phyloP scores from a whole-genome alignment of 2,888 invertebrate species.

The Dioctria rufipes region DNA sequence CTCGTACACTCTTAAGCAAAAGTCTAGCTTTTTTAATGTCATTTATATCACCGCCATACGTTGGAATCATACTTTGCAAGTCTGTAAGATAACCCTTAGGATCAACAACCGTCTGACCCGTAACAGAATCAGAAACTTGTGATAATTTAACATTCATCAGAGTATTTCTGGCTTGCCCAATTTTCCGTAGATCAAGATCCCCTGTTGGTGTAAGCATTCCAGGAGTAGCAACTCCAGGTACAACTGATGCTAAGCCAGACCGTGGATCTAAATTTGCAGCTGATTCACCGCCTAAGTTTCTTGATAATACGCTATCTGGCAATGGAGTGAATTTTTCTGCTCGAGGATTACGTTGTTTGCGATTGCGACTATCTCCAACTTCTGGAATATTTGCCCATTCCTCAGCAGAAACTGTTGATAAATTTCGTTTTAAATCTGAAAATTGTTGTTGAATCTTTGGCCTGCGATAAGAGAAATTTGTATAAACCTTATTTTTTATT shows the following conservation, averaged over 20 bases:
- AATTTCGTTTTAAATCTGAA: slow-evolving; percentile 93
- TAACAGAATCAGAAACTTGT: slow-evolving; percentile 98
- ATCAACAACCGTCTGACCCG: slow-evolving; percentile 99
- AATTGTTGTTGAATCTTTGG: slow-evolving; percentile 99
- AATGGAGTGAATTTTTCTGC: slow-evolving; percentile 97
- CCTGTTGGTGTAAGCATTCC: slow-evolving; percentile 90
- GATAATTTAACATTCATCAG: slow-evolving; percentile 99
- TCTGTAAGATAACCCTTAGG: slow-evolving; percentile 99
- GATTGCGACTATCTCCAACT: slow-evolving; percentile 98
- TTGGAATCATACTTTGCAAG: slow-evolving; percentile 98
- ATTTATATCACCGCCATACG: slow-evolving; percentile 97
- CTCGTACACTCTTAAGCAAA: slow-evolving; percentile 94
- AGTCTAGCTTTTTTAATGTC: slow-evolving; percentile 98
- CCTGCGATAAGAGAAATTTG: slow-evolving; percentile 56
- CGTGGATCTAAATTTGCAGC: slow-evolving; percentile 85
- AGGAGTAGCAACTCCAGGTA: slow-evolving; percentile 88
- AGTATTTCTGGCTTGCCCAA: slow-evolving; percentile 98
- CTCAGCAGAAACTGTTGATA: slow-evolving; percentile 87
- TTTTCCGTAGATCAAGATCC: slow-evolving; percentile 97
- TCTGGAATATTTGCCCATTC: slow-evolving; percentile 99
- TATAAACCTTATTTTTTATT: no score
- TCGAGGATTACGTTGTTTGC: slow-evolving; percentile 95
- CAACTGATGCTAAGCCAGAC: slow-evolving; percentile 89
- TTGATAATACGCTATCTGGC: slow-evolving; percentile 94
- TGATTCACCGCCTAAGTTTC: slow-evolving; percentile 88